Evolutionary conservation across 2,797 vertebrate species (phyloP).

Genomic region (Falco berigora): DNA sequence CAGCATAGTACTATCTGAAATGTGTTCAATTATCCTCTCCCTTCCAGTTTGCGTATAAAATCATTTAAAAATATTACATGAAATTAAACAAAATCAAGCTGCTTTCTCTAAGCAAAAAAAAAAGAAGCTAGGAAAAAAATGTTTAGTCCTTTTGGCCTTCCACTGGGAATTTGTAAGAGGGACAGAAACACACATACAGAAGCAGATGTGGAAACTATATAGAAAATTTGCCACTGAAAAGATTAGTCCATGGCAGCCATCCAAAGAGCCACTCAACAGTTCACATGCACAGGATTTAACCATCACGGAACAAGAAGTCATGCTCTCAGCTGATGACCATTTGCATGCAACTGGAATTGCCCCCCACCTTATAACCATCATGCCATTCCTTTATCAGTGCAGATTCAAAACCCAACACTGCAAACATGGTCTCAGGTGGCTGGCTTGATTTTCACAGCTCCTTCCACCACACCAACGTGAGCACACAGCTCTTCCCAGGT

Average conservation of each 20-base stretch:
- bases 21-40: neutral
- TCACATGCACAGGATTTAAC: neutral
- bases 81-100: neutral
- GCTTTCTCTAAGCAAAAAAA: neutral
- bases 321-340: neutral
- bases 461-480: neutral
- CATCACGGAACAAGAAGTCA: neutral
- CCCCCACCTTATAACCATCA: neutral
- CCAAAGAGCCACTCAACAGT: neutral
- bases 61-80: neutral
- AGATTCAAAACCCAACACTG: neutral
- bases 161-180: neutral
- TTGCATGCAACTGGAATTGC: neutral
- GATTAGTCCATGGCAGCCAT: neutral
- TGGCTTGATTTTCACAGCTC: neutral
- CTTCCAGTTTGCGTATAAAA: neutral
- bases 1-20: neutral
- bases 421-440: accelerated
- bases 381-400: accelerated
- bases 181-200: neutral
- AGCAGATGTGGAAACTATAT: neutral
- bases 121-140: neutral
- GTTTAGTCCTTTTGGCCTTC: neutral
- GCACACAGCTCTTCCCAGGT: neutral
- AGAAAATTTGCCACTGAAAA: neutral